Base-by-base conservation (phyloP, 1,140 invertebrate genomes). In the Bombus breviceps region DNA sequence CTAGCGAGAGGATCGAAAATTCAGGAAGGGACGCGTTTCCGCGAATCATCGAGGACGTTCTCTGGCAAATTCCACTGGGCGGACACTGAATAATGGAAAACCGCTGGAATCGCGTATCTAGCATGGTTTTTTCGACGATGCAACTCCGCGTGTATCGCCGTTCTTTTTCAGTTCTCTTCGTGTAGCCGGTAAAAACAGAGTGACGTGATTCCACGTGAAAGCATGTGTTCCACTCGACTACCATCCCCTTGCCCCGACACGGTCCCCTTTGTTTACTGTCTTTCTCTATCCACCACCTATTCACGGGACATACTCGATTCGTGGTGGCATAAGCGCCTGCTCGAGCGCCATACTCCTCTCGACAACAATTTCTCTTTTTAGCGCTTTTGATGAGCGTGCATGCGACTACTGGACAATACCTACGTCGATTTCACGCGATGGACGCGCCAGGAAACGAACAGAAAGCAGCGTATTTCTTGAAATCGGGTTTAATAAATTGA, bases 41-140 rank as follows among this genome's bases (percentile, higher is more conserved):
- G 57, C 25, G 74, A 28, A 62, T 76, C 74, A 75, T 75, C 47
- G 18, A 75, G 69, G 6, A 71, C 39, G 25, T 15, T 41, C 39
- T 28, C 69, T 22, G 47, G 73, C 22, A 57, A 75, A 25, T 75
- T 75, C 47, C 32, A 9, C 5, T 18, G 32, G 74, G 13, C 53
- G 25, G 47, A 53, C 18, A 53, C 12, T 59, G 74, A 59, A 76
- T 76, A 59, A 76, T 76, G 53, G 53, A 62, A 76, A 57, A 76
- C 53, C 53, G 34, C 12, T 18, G 74, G 25, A n/a, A 62, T 62
- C 74, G 74, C 74, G 57, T n/a, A 53, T 37, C 71, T 32, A 9
- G 74, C 22, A 1, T 1, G 47, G 18, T 53, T 53, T 25, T 41
- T 28, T 73, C 41, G 13, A n/a, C 39, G 28, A 43, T 13, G 15